Evolutionary conservation across 2,888 invertebrate species (phyloP).

Genomic region (Oligia strigilis): DNA sequence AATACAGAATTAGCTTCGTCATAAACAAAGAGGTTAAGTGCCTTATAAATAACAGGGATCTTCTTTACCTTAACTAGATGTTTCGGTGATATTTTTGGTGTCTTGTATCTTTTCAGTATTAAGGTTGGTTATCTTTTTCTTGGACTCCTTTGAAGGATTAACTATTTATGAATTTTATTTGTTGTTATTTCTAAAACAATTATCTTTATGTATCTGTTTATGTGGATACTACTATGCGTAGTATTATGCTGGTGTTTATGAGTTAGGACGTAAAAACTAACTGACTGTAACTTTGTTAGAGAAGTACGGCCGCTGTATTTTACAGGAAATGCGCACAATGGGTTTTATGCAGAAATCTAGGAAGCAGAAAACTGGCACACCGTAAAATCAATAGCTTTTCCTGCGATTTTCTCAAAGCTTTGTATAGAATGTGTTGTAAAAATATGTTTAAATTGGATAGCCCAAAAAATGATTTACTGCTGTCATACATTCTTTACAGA

Average conservation of each 20-base stretch:
- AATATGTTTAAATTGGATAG: slow-evolving; percentile 4
- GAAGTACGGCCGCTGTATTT: slow-evolving; percentile 53
- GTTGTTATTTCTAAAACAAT: neutral
- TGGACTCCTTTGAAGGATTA: neutral
- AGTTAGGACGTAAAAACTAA: slow-evolving; percentile 43
- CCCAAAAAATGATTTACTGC: too few species aligned
- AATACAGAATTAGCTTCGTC: slow-evolving; percentile 79
- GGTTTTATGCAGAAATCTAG: slow-evolving; percentile 59
- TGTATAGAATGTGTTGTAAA: slow-evolving; percentile 3
- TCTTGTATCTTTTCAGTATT: slow-evolving; percentile 15
- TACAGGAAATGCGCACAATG: slow-evolving; percentile 52
- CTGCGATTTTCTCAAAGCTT: slow-evolving; percentile 37
- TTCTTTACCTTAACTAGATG: slow-evolving; percentile 72
- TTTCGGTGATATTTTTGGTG: slow-evolving; percentile 70
- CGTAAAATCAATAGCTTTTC: slow-evolving; percentile 53
- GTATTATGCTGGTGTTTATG: slow-evolving; percentile 11
- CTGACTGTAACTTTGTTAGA: slow-evolving; percentile 46
- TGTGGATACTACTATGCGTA: neutral
- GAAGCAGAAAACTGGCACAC: slow-evolving; percentile 41
- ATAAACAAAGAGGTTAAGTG: slow-evolving; percentile 85
- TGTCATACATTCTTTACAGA: neutral
- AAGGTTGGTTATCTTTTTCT: neutral
- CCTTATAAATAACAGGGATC: slow-evolving; percentile 78
- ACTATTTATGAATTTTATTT: neutral
- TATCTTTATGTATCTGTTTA: neutral